Percentiles rank a stretch among this genome's conserved stretches.
Conservation (phyloP, 2,888 invertebrate genomes). For the Tridacna crocea region DNA sequence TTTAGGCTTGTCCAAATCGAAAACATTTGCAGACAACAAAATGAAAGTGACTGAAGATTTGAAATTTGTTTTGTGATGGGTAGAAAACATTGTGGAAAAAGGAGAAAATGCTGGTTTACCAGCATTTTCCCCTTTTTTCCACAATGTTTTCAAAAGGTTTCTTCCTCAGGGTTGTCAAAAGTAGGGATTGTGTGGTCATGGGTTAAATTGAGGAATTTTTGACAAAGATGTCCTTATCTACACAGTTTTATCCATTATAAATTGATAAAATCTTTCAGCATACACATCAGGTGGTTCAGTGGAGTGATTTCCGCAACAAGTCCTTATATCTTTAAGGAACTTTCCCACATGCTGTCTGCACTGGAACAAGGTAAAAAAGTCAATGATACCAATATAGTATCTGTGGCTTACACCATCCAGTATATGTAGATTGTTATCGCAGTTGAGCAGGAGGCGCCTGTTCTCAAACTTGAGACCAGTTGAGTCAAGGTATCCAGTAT, state of each 20-base stretch:
- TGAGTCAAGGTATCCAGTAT: constrained; percentile 55
- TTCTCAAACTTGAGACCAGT: constrained; percentile 56
- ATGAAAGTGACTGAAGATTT: too few relatives aligned
- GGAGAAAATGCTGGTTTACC: too few relatives aligned
- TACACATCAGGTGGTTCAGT: constrained; percentile 75
- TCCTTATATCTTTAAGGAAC: constrained; percentile 73
- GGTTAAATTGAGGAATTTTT: too few relatives aligned
- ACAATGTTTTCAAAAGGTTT: too few relatives aligned
- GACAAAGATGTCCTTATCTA: background rate
- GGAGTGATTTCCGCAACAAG: constrained; percentile 75
- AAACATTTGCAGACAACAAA: too few relatives aligned
- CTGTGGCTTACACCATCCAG: constrained; percentile 74
- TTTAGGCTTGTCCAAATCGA: too few relatives aligned
- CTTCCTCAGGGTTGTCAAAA: too few relatives aligned
- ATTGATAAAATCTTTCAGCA: constrained; percentile 70
- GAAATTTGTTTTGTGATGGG: too few relatives aligned
- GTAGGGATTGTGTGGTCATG: too few relatives aligned
- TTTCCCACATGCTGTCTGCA: constrained; percentile 69
- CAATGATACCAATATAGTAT: constrained; percentile 79
- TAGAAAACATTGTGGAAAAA: too few relatives aligned
- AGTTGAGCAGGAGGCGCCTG: constrained; percentile 73
- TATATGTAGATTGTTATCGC: constrained; percentile 77
- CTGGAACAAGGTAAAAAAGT: constrained; percentile 77
- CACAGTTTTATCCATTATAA: constrained; percentile 64
- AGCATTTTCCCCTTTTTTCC: too few relatives aligned